Base-by-base conservation (phyloP, 2,888 invertebrate genomes). In the Branchellion lobata region DNA sequence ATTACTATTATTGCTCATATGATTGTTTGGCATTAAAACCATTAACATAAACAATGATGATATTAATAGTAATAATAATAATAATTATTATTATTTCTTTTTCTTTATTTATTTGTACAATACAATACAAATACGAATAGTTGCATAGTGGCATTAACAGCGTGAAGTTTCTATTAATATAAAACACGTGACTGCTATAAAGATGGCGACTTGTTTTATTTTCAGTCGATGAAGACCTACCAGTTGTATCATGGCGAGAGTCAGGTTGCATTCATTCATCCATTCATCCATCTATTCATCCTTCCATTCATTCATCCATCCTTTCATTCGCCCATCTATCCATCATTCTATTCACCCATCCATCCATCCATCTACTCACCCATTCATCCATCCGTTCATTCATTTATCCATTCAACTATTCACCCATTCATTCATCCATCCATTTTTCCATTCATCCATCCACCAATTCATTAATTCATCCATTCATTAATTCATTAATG, bases 191-290 rank as follows among this genome's bases (percentile, higher is more conserved):
- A n/a, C n/a, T n/a, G n/a, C n/a, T n/a, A n/a, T n/a, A n/a, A n/a
- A n/a, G n/a, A n/a, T n/a, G n/a, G n/a, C n/a, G n/a, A n/a, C n/a
- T n/a, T n/a, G n/a, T n/a, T n/a, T n/a, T n/a, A n/a, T n/a, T n/a
- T n/a, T n/a, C 87, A 94, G 84, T 93, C 94, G 72, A 94, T 94
- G 92, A 96, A 96, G 90, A 94, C 94, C 83, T 96, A 95, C 90
- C 94, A 95, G 86, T 91, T 92, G 80, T 94, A 94, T 88, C 93
- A 94, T 86, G 91, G 91, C 24, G 94, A 94, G 86, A 92, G 93
- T 87, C 91, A 93, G 85, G 61, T 57, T 5, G 24, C 3, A 18
- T 8, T 24, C 21, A n/a, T 57, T n/a, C 3, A 57, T 47, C 47
- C 24, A 57, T 57, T 57, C 24, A 57, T 3, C 61, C 18, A 47